These are phyloP conservation scores for Polypedilum pembai DNA, from an alignment of 1,140 invertebrate genomes.

Conservation along the genomic window DNA sequence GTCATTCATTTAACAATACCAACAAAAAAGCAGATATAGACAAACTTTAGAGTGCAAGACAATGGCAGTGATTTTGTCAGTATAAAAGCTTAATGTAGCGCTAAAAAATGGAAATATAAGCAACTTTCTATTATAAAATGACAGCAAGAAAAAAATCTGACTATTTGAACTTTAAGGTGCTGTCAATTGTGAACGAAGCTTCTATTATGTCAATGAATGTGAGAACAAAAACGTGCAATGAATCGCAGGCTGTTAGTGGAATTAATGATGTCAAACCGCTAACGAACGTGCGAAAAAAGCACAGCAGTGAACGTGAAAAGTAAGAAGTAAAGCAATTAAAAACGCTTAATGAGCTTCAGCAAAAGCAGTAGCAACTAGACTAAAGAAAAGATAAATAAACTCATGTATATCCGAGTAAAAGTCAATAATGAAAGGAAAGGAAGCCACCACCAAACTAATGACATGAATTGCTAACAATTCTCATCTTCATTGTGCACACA, in stretches of 20 bases:
- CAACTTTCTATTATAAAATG: too few species aligned
- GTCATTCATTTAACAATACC: neutral
- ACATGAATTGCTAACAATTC: neutral
- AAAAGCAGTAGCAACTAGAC: too few species aligned
- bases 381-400: too few species aligned
- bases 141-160: neutral
- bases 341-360: neutral
- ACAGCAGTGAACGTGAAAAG: neutral
- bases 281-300: neutral
- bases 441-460: neutral
- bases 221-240: too few species aligned
- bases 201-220: neutral
- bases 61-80: neutral
- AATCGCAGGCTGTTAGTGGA: too few species aligned
- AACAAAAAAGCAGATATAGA: neutral
- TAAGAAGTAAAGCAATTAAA: conserved; percentile 19
- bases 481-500: conserved; percentile 17
- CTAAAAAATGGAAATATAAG: too few species aligned
- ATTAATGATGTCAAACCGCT: conserved; percentile 14
- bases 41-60: neutral
- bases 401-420: neutral
- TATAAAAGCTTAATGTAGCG: neutral
- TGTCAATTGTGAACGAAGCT: neutral
- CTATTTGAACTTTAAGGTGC: too few species aligned
- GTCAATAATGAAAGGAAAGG: neutral